Conservation (phyloP, 1,140 invertebrate species). For the Drosophila pandora region DNA sequence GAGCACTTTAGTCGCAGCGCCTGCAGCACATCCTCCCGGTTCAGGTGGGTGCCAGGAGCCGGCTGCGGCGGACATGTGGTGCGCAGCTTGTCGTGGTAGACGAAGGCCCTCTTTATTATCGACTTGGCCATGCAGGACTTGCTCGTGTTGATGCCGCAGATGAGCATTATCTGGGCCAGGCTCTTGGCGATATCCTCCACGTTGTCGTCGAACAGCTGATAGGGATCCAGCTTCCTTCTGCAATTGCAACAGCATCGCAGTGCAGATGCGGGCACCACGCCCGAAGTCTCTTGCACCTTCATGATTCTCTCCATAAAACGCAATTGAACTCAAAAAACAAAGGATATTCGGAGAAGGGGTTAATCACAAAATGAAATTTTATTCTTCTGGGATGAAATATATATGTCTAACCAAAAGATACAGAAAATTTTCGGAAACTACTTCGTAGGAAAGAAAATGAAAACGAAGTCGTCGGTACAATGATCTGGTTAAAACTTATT, state of each 20-base stretch:
- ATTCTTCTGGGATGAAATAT: not conserved
- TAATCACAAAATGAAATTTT: not conserved
- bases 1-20: slow-evolving; percentile 60
- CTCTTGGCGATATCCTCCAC: slow-evolving; percentile 63
- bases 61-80: slow-evolving; percentile 24
- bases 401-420: not conserved
- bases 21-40: slow-evolving; percentile 66
- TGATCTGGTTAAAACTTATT: not conserved
- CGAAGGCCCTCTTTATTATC: slow-evolving; percentile 67
- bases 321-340: not conserved
- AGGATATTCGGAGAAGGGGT: not conserved
- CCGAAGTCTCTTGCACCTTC: slow-evolving; percentile 6
- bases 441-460: not conserved
- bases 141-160: slow-evolving; percentile 60
- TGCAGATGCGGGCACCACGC: not conserved
- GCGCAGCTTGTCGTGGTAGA: slow-evolving; percentile 61
- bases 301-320: slow-evolving; percentile 25
- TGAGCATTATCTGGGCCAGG: slow-evolving; percentile 62
- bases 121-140: slow-evolving; percentile 54
- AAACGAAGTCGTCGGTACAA: not conserved
- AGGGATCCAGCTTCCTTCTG: slow-evolving; percentile 57
- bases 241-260: slow-evolving; percentile 56
- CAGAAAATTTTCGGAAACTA: not conserved
- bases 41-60: slow-evolving; percentile 24
- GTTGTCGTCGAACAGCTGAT: slow-evolving; percentile 67